Evolutionary conservation across 2,113 vertebrate genomes (phyloP), one percentile per base, ranked within the genome.

Genomic region (Trogon surrucura): DNA sequence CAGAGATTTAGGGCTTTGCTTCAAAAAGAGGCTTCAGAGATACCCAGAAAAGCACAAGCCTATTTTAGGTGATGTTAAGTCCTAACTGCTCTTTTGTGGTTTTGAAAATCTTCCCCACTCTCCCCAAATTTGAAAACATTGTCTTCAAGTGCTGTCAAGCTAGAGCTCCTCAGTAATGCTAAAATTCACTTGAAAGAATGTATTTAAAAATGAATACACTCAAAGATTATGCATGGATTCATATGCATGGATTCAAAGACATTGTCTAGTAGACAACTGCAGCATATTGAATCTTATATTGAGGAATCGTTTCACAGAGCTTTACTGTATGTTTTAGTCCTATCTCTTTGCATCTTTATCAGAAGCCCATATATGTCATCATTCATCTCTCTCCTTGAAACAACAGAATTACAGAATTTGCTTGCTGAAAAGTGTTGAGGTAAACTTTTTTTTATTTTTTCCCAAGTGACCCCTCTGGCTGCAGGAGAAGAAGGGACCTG

Each of bases 341-440:
- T 88, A 93, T 96, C 95, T 95, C 97, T 94, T 88, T 72, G 69
- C 85, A 96, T 96, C 96, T 96, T 88, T 95, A 95, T 97, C 96
- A 96, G 94, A 93, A 95, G 93, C 74, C 91, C 89, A 64, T 95
- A 89, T 45, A 80, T 96, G 96, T 95, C 93, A 96, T 34, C 86
- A 85, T 94, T 95, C 95, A 95, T 96, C 89, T 95, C 81, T 60
- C 48, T 74, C 60, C 32, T 70, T n/a, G 79, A 86, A 96, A 89
- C 61, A 95, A 73, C 53, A 77, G 82, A 79, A 92, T 71, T 90
- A 91, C 57, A 84, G 67, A 66, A 85, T 96, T 93, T 92, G 61
- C 67, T 67, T 71, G 50, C 58, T 94, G 94, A 88, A 65, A 95
- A 95, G 44, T 91, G 75, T 85, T 67, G 88, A 66, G 80, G 78